phyloP scores from a whole-genome alignment of 2,113 vertebrate species.

The Oceanites oceanicus region DNA sequence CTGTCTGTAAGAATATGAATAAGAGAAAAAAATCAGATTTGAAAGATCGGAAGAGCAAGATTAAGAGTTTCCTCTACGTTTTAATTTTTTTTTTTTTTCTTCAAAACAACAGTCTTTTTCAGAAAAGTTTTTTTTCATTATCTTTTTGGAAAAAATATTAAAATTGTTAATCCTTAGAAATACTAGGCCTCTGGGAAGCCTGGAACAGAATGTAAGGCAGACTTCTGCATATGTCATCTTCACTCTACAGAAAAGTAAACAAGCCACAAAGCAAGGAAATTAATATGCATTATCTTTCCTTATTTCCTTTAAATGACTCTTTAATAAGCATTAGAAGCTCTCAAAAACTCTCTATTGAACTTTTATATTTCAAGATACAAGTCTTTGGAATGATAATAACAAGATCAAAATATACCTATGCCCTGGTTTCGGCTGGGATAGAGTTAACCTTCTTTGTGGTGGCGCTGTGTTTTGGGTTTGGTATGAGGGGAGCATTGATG shows the following conservation, averaged over 20 bases:
- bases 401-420: neutral
- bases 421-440: too few species aligned
- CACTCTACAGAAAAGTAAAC: neutral
- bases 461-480: too few species aligned
- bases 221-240: neutral
- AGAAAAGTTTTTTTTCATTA: neutral
- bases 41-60: too few species aligned
- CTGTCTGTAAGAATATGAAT: neutral
- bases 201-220: neutral
- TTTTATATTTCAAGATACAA: neutral
- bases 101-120: neutral
- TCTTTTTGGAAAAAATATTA: neutral
- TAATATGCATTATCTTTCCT: neutral
- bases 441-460: too few species aligned
- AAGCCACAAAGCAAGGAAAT: neutral
- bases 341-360: neutral
- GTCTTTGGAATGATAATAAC: neutral
- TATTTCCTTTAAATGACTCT: neutral
- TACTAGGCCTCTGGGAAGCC: neutral
- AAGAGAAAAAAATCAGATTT: neutral
- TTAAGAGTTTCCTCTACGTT: neutral
- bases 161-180: neutral
- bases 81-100: neutral
- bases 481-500: too few species aligned
- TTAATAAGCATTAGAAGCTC: neutral